phyloP scores from a whole-genome alignment of 2,888 invertebrate species.

The Drosophila formosana region DNA sequence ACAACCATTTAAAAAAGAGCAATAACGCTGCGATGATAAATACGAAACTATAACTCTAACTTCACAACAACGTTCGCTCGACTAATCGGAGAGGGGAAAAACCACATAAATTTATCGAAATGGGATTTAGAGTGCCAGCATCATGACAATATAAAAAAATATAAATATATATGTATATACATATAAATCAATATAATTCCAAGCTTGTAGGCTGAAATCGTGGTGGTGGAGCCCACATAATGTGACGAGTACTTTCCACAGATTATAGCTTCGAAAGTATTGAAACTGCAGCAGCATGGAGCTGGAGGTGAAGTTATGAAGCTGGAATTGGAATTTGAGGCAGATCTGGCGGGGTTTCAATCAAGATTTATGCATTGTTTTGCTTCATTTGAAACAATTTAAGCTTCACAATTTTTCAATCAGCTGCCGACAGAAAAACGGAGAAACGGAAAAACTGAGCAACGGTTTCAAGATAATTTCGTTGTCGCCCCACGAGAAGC shows the following conservation, averaged over 20 bases:
- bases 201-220: conserved; percentile 1
- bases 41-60: background rate
- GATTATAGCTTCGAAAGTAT: conserved; percentile 7
- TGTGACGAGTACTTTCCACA: conserved; percentile 10
- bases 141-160: background rate
- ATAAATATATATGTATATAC: no score
- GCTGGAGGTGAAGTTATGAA: background rate
- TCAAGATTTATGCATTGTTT: conserved; percentile 57
- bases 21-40: background rate
- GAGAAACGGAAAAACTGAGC: conserved; percentile 33
- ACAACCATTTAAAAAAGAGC: background rate
- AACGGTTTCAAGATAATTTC: conserved; percentile 49
- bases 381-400: conserved; percentile 66
- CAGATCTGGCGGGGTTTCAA: conserved; percentile 36
- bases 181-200: background rate
- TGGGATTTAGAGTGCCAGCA: conserved; percentile 9
- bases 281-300: background rate
- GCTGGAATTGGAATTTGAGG: conserved; percentile 16
- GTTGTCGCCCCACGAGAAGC: conserved; percentile 31
- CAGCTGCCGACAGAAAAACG: conserved; percentile 44
- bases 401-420: conserved; percentile 70
- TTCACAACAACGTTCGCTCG: background rate
- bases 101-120: conserved; percentile 2
- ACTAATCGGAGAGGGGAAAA: background rate
- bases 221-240: conserved; percentile 12